Conservation (phyloP, 1,140 invertebrate genomes). For the Drosophila pseudoananassae region DNA sequence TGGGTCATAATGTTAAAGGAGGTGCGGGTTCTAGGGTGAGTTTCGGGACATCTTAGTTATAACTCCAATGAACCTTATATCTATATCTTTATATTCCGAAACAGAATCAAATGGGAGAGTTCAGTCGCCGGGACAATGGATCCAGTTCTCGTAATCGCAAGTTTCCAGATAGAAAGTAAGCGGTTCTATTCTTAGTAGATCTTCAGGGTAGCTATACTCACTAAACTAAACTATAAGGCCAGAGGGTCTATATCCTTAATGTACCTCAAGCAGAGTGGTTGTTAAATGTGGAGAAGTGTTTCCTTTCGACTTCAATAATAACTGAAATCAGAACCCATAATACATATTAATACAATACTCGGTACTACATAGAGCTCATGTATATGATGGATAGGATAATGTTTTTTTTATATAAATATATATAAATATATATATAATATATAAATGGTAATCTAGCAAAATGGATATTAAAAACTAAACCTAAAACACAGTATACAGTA, state of each 20-base stretch:
- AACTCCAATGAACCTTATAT: neutral
- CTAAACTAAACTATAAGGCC: conserved; percentile 49
- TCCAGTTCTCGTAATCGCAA: conserved; percentile 65
- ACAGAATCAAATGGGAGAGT: conserved; percentile 63
- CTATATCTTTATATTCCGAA: too few relatives aligned
- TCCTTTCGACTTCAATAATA: conserved; percentile 54
- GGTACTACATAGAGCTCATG: conserved; percentile 43
- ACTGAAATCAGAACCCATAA: conserved; percentile 42
- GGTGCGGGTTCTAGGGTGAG: conserved; percentile 46
- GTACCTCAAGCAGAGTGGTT: conserved; percentile 80
- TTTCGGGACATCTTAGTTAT: neutral
- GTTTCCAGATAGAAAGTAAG: conserved; percentile 79
- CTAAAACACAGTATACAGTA: conserved; percentile 9
- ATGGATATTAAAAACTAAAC: conserved; percentile 28
- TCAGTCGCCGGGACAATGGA: conserved; percentile 70
- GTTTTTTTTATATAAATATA: conserved; percentile 35
- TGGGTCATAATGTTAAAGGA: conserved; percentile 43
- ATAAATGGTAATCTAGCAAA: conserved; percentile 24
- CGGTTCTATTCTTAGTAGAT: conserved; percentile 22
- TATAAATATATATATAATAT: neutral
- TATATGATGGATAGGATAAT: conserved; percentile 45
- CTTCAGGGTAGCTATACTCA: conserved; percentile 48
- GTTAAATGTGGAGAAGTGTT: conserved; percentile 52
- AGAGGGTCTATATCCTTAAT: conserved; percentile 75
- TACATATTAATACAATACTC: conserved; percentile 29